phyloP scores from a whole-genome alignment of 2,888 invertebrate species.

The Neoscelio sp. region DNA sequence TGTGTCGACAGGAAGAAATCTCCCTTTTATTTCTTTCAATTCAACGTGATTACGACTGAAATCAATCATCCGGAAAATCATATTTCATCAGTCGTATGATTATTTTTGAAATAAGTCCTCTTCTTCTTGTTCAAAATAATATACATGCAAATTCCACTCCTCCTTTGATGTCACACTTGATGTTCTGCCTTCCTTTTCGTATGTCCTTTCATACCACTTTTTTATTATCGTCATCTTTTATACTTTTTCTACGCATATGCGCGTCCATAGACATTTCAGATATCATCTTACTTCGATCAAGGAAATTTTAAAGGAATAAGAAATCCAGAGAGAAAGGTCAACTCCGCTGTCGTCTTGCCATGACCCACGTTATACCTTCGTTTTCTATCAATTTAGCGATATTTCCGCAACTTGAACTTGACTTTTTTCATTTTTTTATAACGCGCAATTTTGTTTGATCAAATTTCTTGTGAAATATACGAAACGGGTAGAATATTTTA shows the following conservation, averaged over 20 bases:
- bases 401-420: too few species aligned
- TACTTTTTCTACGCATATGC: slow-evolving; percentile 43
- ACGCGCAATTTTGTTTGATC: too few species aligned
- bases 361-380: background rate
- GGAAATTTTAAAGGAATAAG: slow-evolving; percentile 38
- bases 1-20: slow-evolving; percentile 19
- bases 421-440: too few species aligned
- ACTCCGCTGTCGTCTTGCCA: background rate
- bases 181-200: slow-evolving; percentile 37
- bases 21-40: slow-evolving; percentile 21
- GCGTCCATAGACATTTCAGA: slow-evolving; percentile 23
- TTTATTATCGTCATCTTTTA: slow-evolving; percentile 51
- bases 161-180: slow-evolving; percentile 54
- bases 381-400: too few species aligned
- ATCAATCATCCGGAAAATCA: slow-evolving; percentile 27
- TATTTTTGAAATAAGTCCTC: slow-evolving; percentile 47
- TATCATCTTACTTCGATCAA: slow-evolving; percentile 56
- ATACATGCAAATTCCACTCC: slow-evolving; percentile 50
- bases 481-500: too few species aligned
- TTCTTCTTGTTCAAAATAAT: slow-evolving; percentile 37
- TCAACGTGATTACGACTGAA: slow-evolving; percentile 9
- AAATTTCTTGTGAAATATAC: too few species aligned
- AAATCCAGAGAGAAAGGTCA: too few species aligned
- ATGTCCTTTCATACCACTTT: slow-evolving; percentile 31
- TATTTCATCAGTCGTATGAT: slow-evolving; percentile 17